Evolutionary conservation across 2,888 invertebrate species (phyloP), one percentile per base, ranked within the genome.

Genomic region (Sabatieria punctata): DNA sequence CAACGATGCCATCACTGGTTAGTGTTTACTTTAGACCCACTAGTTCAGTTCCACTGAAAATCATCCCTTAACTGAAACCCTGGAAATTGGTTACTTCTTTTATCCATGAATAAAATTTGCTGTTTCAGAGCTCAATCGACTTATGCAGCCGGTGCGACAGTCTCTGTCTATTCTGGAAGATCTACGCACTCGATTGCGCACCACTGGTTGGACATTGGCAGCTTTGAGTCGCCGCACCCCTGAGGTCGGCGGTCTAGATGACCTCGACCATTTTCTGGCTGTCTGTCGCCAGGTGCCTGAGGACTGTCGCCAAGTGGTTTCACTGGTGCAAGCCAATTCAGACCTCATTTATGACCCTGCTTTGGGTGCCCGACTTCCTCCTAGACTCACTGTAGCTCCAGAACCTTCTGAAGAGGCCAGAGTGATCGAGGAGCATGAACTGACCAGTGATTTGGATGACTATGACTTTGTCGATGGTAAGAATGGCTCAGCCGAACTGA

Each of bases 261-360:
- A 52, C 13, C 71, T 91, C 36, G 88, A 88, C 67, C 84, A 85
- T 66, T 73, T 93, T 49, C 79, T 88, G 52, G 80, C 82, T 11
- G 82, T 85, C 61, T 80, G 86, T 18, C 76, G 83, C 61, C 82
- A 83, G 8, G 75, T 91, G 25, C 83, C 82, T 1, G 82, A 84
- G 65, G 86, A 89, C 68, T 84, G 88, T 35, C 74, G 85, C 54
- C 82, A 84, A 65, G 80, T 85, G 18, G 80, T 85, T 19, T 85
- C 85, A 15, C 84, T 88, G 63, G 85, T 89, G 59, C 85, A 75
- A 60, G 65, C 64, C 39, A 69, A 70, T 51, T 68, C 80, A 50
- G 52, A 59, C 15, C 54, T 61, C 21, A 24, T 52, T 27, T 56
- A 54, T 37, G 78, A 80, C 49, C 68, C 80, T 51, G 43, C 64